Evolutionary conservation across 2,888 invertebrate species (phyloP).

Genomic region (Orchestes rusci): DNA sequence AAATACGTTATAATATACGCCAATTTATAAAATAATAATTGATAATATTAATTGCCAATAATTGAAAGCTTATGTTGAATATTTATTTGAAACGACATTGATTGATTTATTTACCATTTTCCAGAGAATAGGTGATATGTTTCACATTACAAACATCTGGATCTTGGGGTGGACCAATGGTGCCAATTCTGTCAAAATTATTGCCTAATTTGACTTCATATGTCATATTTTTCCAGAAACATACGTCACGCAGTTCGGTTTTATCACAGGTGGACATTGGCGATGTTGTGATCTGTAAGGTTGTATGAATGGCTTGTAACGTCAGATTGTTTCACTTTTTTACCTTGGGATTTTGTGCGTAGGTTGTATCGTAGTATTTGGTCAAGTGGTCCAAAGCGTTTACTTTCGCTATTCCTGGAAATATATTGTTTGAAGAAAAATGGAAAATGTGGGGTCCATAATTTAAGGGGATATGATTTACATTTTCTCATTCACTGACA

Average conservation of each 20-base stretch:
- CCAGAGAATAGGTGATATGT: neutral
- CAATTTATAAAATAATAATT: no score
- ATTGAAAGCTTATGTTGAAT: no score
- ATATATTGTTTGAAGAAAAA: neutral
- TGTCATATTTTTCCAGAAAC: conserved; percentile 5
- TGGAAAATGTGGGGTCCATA: neutral
- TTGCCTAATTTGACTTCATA: no score
- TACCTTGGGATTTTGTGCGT: neutral
- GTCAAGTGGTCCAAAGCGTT: neutral
- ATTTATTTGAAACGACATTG: no score
- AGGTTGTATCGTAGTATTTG: neutral
- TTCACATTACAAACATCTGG: neutral
- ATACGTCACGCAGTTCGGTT: neutral
- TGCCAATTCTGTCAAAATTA: neutral
- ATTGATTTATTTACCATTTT: no score
- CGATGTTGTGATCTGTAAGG: conserved; percentile 1
- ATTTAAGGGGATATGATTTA: no score
- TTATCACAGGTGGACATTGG: neutral
- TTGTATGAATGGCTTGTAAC: neutral
- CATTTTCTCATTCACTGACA: no score
- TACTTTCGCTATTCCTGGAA: neutral
- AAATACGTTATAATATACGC: no score
- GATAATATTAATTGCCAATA: no score
- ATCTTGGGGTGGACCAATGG: neutral
- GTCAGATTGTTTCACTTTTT: neutral